Conservation (phyloP, 2,797 vertebrate species). For the Myioborus melanocephalus region DNA sequence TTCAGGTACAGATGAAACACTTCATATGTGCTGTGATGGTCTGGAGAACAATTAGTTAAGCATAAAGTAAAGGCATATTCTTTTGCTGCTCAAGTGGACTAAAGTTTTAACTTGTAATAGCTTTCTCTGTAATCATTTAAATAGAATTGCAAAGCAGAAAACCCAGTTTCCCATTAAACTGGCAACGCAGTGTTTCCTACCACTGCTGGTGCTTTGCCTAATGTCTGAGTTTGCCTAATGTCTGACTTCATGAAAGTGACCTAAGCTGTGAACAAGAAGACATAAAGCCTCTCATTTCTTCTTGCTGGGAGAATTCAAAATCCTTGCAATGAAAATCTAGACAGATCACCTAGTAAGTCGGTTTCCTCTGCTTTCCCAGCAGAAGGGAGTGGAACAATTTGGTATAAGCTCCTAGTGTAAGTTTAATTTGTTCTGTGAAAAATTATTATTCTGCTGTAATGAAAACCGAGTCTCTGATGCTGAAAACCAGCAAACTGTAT, state of each 20-base stretch:
- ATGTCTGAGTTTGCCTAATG: neutral
- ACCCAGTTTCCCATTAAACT: neutral
- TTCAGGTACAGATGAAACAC: neutral
- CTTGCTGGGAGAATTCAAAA: neutral
- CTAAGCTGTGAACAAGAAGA: neutral
- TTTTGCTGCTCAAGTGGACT: neutral
- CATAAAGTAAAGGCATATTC: neutral
- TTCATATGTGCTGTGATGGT: neutral
- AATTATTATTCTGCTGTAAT: neutral
- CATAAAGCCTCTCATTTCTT: neutral
- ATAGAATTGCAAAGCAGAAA: neutral
- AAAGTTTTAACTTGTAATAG: neutral
- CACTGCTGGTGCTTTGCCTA: neutral
- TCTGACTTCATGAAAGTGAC: neutral
- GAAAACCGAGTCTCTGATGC: neutral
- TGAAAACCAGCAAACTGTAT: neutral
- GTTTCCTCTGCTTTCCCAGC: neutral
- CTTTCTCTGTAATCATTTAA: neutral
- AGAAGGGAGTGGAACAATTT: neutral
- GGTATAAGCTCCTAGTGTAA: neutral
- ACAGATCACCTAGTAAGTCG: neutral
- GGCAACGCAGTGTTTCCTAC: neutral
- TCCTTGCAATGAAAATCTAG: neutral
- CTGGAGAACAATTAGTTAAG: neutral
- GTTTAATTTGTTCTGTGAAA: neutral